Conservation (phyloP, 2,113 vertebrate species). For the Suricata suricatta region DNA sequence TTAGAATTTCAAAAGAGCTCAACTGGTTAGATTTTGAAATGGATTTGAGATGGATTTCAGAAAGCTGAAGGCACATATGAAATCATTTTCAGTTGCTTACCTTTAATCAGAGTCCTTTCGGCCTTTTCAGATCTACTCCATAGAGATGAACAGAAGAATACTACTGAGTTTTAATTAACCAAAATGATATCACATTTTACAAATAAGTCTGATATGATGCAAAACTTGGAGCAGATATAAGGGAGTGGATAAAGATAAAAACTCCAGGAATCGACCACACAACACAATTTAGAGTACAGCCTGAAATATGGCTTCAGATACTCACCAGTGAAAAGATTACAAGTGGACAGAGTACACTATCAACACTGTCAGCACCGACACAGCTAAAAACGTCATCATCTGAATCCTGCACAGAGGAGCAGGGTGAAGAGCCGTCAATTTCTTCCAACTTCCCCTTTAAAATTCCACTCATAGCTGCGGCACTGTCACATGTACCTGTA, state of each 20-base stretch:
- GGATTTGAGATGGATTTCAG: background rate
- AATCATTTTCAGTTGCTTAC: slow-evolving; percentile 1
- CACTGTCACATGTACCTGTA: slow-evolving; percentile 84
- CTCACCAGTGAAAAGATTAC: slow-evolving; percentile 93
- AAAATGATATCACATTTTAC: background rate
- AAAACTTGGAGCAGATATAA: background rate
- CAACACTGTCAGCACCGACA: slow-evolving; percentile 94
- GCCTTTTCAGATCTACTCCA: background rate
- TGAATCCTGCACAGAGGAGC: slow-evolving; percentile 92
- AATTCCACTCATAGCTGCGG: slow-evolving; percentile 92
- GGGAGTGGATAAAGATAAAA: background rate
- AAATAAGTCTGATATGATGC: background rate
- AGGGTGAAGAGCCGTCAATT: slow-evolving; percentile 93
- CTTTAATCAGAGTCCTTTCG: background rate
- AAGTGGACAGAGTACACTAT: slow-evolving; percentile 93
- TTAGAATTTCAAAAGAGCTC: background rate
- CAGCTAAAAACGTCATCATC: slow-evolving; percentile 96
- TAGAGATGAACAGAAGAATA: background rate
- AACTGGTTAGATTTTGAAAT: background rate
- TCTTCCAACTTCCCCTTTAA: slow-evolving; percentile 96
- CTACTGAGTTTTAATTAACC: slow-evolving; percentile 2
- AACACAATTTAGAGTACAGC: background rate
- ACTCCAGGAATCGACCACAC: background rate
- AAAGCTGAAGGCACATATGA: background rate
- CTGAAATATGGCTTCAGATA: slow-evolving; percentile 69